These are phyloP conservation scores for Caenorhabditis japonica DNA, from an alignment of 2,888 invertebrate genomes.

Conservation along the genomic window DNA sequence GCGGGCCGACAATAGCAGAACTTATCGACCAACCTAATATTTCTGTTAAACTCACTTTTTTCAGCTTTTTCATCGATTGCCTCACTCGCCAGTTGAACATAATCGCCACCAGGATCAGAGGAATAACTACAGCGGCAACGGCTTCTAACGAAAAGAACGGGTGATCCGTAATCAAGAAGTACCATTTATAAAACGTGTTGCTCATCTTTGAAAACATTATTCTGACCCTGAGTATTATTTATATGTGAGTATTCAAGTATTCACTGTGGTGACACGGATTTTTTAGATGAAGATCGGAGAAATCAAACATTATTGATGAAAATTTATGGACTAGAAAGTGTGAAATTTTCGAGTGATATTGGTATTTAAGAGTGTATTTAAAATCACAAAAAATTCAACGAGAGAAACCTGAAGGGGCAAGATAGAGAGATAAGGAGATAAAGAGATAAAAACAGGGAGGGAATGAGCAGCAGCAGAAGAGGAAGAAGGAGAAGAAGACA, in stretches of 20 bases:
- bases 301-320: no score
- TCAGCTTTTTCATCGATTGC: conserved; percentile 49
- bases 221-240: no score
- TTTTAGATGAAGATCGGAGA: background rate
- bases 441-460: background rate
- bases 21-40: no score
- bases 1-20: no score
- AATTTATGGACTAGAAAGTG: no score
- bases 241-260: conserved; percentile 9
- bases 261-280: conserved; percentile 6
- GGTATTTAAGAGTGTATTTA: no score
- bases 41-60: conserved; percentile 1
- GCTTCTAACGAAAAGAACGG: conserved; percentile 26
- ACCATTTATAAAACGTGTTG: conserved; percentile 3
- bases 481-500: conserved; percentile 5
- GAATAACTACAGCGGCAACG: conserved; percentile 25
- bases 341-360: no score
- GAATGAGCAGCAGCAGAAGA: conserved; percentile 2
- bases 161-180: conserved; percentile 2
- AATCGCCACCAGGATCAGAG: conserved; percentile 44
- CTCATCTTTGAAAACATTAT: no score
- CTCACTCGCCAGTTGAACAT: conserved; percentile 58
- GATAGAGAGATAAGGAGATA: conserved; percentile 37
- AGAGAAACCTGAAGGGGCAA: background rate
- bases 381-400: no score